Evolutionary conservation across 2,113 vertebrate species (phyloP).

Genomic region (Nannospalax galili): DNA sequence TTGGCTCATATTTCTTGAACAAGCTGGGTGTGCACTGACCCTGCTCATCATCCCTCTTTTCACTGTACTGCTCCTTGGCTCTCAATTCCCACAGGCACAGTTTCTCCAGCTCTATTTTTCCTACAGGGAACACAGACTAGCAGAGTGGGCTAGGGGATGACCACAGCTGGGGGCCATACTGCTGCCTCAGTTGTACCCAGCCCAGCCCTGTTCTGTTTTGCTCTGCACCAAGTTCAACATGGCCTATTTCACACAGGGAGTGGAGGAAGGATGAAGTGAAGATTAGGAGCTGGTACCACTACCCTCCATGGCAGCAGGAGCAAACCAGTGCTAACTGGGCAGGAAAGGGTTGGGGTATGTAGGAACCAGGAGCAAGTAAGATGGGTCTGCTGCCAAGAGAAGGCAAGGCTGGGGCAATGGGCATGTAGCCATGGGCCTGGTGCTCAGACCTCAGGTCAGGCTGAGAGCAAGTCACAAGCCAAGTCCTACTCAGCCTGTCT

Average conservation of each 20-base stretch:
- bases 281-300: neutral
- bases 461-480: neutral
- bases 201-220: neutral
- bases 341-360: neutral
- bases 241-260: neutral
- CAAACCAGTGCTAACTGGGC: no score
- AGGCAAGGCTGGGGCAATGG: neutral
- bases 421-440: neutral
- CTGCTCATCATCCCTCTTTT: neutral
- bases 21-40: no score
- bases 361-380: neutral
- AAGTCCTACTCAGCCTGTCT: neutral
- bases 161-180: neutral
- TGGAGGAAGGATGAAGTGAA: no score
- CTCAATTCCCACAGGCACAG: no score
- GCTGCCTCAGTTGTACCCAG: neutral
- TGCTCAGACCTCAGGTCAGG: neutral
- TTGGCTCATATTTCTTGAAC: neutral
- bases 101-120: neutral
- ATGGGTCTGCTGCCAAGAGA: neutral
- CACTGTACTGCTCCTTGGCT: neutral
- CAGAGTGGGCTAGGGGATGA: no score
- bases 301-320: no score
- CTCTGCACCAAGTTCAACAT: no score
- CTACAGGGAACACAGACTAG: neutral